Evolutionary conservation across 2,888 invertebrate species (phyloP), one percentile per base, ranked within the genome.

Genomic region (Sphinx pinastri): DNA sequence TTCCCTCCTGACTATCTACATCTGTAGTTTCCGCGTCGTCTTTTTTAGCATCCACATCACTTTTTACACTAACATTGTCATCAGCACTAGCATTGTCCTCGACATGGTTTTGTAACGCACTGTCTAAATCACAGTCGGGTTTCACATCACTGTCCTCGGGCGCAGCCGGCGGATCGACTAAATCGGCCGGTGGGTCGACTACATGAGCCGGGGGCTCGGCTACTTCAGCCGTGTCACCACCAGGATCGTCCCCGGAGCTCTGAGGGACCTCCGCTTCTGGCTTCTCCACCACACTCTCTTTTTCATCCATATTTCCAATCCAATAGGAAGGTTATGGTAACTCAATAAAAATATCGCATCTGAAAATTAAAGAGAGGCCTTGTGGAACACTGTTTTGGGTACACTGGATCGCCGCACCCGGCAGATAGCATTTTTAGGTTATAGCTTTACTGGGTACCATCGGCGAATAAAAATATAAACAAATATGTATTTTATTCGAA

Each of bases 221-320:
- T 38, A 59, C 66, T 49, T 68, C 74, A 51, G 74, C 59, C 25
- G 76, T 78, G n/a, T 73, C 73, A 47, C 67, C 68, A 51, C 63
- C 57, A 54, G 70, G 47, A 52, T 68, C 73, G 52, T 81, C 80
- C 47, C 74, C 75, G 71, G 81, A 73, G 49, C 70, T 72, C 68
- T 75, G 77, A 71, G 67, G 73, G 68, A 75, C 78, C 60, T 77
- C 81, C 73, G 82, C 82, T 70, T 77, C 77, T 47, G 83, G 76
- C 72, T 81, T 84, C 69, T 86, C 88, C 68, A 82, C 75, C 71
- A 83, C 72, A 73, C 80, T 81, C 71, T 89, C 91, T 69, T 86
- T 89, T 71, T 91, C 92, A 81, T 92, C 92, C 93, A 93, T 93
- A 71, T 74, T 88, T 85, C 76, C 79, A 84, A 80, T 82, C 80